A percentile compares a stretch with the other conserved stretches of the same genome.
phyloP scores from a whole-genome alignment of 2,113 vertebrate species.

The Turnix velox region DNA sequence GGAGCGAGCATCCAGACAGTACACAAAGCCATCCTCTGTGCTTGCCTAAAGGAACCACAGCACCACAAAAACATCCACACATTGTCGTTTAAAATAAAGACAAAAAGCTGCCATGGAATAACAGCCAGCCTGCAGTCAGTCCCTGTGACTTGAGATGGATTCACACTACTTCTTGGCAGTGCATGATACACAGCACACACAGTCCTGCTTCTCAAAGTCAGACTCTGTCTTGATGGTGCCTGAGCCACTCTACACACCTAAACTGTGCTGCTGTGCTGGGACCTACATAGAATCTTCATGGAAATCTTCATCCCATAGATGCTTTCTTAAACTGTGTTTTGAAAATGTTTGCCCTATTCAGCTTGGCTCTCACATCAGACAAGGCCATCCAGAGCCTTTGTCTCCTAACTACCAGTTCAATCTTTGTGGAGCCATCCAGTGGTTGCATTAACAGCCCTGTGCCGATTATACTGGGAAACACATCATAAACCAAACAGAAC shows the following conservation, averaged over 20 bases:
- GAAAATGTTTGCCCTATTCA: neutral
- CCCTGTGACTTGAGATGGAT: neutral
- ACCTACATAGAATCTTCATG: rapidly evolving
- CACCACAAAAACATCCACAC: neutral
- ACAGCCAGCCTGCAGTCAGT: neutral
- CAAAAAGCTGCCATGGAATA: neutral
- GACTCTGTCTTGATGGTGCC: neutral
- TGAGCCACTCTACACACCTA: rapidly evolving
- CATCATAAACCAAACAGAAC: neutral
- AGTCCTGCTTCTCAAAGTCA: neutral
- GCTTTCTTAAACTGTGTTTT: neutral
- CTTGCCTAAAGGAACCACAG: slow-evolving; percentile 79
- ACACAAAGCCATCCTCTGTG: slow-evolving; percentile 96
- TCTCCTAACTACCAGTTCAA: neutral
- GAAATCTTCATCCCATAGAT: neutral
- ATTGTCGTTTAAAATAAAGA: neutral
- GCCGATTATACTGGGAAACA: neutral
- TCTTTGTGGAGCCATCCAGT: neutral
- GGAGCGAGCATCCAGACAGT: slow-evolving; percentile 92
- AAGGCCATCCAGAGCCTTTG: neutral
- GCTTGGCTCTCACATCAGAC: neutral
- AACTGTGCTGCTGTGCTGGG: neutral
- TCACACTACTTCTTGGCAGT: rapidly evolving
- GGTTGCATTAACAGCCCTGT: neutral
- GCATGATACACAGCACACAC: neutral